Conservation (phyloP, 2,888 invertebrate species). For the Leptopterna dolabrata region DNA sequence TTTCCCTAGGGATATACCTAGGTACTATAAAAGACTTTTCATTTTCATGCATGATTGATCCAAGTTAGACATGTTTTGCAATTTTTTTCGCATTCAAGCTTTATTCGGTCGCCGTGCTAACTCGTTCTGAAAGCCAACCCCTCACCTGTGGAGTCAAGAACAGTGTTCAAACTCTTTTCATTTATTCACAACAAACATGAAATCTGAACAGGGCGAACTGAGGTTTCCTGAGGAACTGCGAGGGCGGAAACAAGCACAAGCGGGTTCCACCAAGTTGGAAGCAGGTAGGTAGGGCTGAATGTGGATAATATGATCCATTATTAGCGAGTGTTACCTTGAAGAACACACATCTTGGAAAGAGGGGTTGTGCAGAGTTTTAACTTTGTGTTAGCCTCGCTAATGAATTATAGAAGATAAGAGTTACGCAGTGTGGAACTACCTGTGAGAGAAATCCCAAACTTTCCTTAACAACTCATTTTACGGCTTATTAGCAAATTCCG, state of each 20-base stretch:
- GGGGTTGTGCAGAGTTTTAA: neutral
- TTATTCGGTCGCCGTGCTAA: neutral
- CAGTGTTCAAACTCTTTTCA: neutral
- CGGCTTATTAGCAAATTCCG: neutral
- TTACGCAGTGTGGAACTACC: neutral
- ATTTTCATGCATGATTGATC: no score
- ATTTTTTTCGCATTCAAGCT: no score
- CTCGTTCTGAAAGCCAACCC: neutral
- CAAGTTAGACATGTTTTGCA: no score
- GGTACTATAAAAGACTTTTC: no score
- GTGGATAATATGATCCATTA: conserved; percentile 22
- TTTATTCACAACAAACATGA: neutral
- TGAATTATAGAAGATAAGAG: neutral
- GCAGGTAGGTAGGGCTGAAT: no score
- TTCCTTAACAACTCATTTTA: neutral
- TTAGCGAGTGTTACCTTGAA: neutral
- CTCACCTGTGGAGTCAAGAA: neutral
- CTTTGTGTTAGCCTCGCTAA: neutral
- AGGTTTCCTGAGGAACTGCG: neutral
- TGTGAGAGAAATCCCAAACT: neutral
- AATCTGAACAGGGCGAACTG: neutral
- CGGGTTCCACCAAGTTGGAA: neutral
- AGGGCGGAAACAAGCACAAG: neutral
- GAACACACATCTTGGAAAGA: neutral
- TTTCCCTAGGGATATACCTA: no score